Base-by-base conservation (phyloP, 2,888 invertebrate species). In the Erebia palarica region DNA sequence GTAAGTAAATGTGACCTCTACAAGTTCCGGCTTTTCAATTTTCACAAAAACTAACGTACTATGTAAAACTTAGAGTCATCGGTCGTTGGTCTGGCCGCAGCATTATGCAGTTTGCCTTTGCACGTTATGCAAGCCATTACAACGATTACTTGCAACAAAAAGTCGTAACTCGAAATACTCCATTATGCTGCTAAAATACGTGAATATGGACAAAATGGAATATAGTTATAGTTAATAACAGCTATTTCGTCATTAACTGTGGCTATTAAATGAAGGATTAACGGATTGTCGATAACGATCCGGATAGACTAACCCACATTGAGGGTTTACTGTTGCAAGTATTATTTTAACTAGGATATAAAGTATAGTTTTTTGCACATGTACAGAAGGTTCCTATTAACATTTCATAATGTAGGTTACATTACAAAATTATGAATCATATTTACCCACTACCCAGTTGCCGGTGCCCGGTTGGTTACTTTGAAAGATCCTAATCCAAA, bases 71-170 rank as follows among this genome's bases (percentile, higher is more conserved):
- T 47, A 51, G 14, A 13, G 11, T 5, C 16, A 10, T 51, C 18
- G 11, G 59, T 18, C 55, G 53, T 1, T 14, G 13, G 57, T 66
- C 44, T 66, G 55, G 11, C 21, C 10, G 21, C 57, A 55, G 66
- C 66, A 57, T 57, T 65, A 42, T 13, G 10, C 44, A 57, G 36
- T 51, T 8, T 27, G 71, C 64, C 16, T 51, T 8, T 27, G 71
- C 64, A 70, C 70, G 44, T 72, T 68, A 68, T 68, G 65, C 65
- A 70, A 70, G 59, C 68, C 65, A 58, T 73, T 73, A 70, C 47
- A 58, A 68, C 3, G 60, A 71, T 68, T 73, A 47, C 49, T 55
- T 10, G 63, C 64, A 65, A 27, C 57, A 21, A 58, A 57, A 57
- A 59, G 49, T 4, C 18, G 27, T 60, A 44, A 47, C 36, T 36